Conservation (phyloP, 2,888 invertebrate genomes). For the Drosophila percnosoma region DNA sequence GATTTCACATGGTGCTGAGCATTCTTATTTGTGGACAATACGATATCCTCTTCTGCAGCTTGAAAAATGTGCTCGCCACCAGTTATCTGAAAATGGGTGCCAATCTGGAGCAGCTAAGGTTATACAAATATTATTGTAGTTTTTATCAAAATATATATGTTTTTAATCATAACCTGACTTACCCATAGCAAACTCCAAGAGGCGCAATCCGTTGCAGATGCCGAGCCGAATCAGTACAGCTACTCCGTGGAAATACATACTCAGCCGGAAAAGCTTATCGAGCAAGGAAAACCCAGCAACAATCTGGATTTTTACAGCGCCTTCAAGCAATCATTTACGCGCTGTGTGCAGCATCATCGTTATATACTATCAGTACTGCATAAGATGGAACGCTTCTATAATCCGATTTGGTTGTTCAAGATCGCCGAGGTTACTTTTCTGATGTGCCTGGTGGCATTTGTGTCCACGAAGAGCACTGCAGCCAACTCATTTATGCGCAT, state of each 20-base stretch:
- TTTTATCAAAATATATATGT: neutral
- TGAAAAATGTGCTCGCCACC: slow-evolving; percentile 80
- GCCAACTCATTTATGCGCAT: slow-evolving; percentile 75
- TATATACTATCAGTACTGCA: slow-evolving; percentile 73
- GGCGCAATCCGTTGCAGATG: slow-evolving; percentile 56
- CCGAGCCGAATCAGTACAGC: slow-evolving; percentile 70
- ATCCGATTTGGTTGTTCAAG: slow-evolving; percentile 81
- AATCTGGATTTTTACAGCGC: slow-evolving; percentile 44
- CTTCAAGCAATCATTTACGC: slow-evolving; percentile 63
- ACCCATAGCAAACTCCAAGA: slow-evolving; percentile 56
- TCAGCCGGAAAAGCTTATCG: slow-evolving; percentile 29
- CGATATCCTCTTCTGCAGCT: slow-evolving; percentile 78
- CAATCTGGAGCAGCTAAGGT: slow-evolving; percentile 57
- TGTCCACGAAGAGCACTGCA: slow-evolving; percentile 78
- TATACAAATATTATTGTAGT: neutral
- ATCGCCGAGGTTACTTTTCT: slow-evolving; percentile 78
- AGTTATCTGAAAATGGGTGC: slow-evolving; percentile 64
- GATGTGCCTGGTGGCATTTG: slow-evolving; percentile 82
- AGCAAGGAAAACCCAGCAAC: neutral
- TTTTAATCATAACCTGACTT: neutral
- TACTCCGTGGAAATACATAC: slow-evolving; percentile 58
- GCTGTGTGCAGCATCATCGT: slow-evolving; percentile 80
- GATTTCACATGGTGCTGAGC: slow-evolving; percentile 78
- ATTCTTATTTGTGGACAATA: slow-evolving; percentile 81
- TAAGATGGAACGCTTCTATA: slow-evolving; percentile 81